These are phyloP conservation scores for Spodoptera exigua DNA, from an alignment of 2,888 invertebrate species.

Conservation along the genomic window DNA sequence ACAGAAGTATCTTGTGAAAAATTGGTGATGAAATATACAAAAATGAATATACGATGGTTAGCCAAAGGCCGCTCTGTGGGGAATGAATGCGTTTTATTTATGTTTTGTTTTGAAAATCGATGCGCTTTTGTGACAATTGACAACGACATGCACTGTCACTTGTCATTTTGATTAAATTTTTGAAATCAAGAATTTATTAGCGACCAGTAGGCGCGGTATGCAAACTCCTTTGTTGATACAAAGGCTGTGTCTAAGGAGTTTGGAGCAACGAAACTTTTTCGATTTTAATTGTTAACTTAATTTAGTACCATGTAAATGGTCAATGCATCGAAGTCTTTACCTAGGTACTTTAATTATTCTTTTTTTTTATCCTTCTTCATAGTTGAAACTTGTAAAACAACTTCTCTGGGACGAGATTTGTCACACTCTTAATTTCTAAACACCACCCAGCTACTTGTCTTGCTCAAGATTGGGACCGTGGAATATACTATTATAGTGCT, in stretches of 20 bases:
- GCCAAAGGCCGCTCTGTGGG: slow-evolving; percentile 62
- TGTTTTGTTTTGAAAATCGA: slow-evolving; percentile 81
- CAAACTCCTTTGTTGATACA: slow-evolving; percentile 24
- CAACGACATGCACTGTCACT: slow-evolving; percentile 80
- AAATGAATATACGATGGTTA: slow-evolving; percentile 59
- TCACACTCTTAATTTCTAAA: too few relatives aligned
- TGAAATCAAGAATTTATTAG: slow-evolving; percentile 71
- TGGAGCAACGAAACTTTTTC: slow-evolving; percentile 1
- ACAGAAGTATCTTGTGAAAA: slow-evolving; percentile 55
- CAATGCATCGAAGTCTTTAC: too few relatives aligned
- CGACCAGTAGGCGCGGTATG: slow-evolving; percentile 41
- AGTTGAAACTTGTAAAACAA: too few relatives aligned
- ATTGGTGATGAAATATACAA: slow-evolving; percentile 53
- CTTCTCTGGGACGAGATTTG: too few relatives aligned
- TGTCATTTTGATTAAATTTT: slow-evolving; percentile 79
- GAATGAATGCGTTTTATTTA: slow-evolving; percentile 67
- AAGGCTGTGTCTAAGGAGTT: neutral
- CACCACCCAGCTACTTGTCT: too few relatives aligned
- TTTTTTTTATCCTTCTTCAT: too few relatives aligned
- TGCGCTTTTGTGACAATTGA: slow-evolving; percentile 83
- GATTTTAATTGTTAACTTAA: neutral
- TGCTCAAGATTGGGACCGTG: too few relatives aligned
- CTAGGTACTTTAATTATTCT: too few relatives aligned
- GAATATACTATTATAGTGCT: too few relatives aligned
- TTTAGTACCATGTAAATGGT: too few relatives aligned